Base-by-base conservation (phyloP, 2,888 invertebrate species). In the Alentia gelatinosa region DNA sequence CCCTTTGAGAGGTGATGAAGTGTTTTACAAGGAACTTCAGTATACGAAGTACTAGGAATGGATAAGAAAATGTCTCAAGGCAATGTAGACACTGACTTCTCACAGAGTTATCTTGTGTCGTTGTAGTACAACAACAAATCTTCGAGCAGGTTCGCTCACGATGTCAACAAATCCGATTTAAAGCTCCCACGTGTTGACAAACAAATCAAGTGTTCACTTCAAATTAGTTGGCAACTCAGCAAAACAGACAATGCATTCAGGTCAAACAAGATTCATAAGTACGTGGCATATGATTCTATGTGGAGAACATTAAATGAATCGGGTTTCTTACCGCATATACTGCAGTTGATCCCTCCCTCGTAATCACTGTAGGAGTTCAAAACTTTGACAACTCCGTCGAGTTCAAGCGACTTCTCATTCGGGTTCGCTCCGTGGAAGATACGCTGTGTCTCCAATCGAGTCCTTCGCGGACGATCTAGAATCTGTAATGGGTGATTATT, bases 291-390 rank as follows among this genome's bases (percentile, higher is more conserved):
- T 23, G 30, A 23, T 84, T 37, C 23, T 7, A 84, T n/a, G 35
- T 26, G 3, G 3, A n/a, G 23, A n/a, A 84, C 23, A n/a, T 39
- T 12, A 84, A 84, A n/a, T n/a, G n/a, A n/a, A 26, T 84, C 42
- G 4, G 30, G n/a, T 9, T 42, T 26, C 90, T 37, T 35, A 90
- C 90, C 90, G 35, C 90, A 90, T 56, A 90, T 42, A 12, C 39
- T n/a, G 47, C 90, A 90, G 47, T 90, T 90, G 50, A 90, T 84
- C 3, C 90, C 90, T 7, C 90, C 84, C 35, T 35, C 83, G n/a
- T 84, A 83, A 56, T 84, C 84, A 39, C 35, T 47, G 84, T 84
- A 90, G 84, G n/a, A 35, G 3, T 33, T 37, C 33, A 90, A 35
- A 4, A 84, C 84, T n/a, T 39, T 63, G 26, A 90, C 83, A 47